Conservation (phyloP, 2,113 vertebrate species). For the Dipodomys merriami region DNA sequence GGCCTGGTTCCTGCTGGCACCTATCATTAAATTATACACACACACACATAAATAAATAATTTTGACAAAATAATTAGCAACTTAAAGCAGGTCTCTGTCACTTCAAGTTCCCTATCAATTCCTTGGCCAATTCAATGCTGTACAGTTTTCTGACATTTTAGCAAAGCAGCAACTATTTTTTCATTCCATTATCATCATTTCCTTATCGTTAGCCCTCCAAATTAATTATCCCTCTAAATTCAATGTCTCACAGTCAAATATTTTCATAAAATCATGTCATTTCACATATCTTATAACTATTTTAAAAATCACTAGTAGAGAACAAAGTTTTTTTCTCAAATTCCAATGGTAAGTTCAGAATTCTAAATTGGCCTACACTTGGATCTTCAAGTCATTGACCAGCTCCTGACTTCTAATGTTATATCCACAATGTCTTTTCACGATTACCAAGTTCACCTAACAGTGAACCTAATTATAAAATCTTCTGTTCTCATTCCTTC, state of each 20-base stretch:
- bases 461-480: slow-evolving; percentile 11
- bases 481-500: not conserved
- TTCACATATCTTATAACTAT: slow-evolving; percentile 1
- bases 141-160: slow-evolving; percentile 12
- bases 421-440: not conserved
- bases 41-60: not conserved
- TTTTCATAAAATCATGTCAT: slow-evolving; percentile 47
- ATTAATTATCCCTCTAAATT: slow-evolving; percentile 51
- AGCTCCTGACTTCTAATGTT: slow-evolving; percentile 18
- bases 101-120: not conserved
- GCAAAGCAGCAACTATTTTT: not conserved
- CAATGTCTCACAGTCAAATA: not conserved
- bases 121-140: not conserved
- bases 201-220: slow-evolving; percentile 23
- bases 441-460: not conserved
- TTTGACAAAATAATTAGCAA: slow-evolving; percentile 60
- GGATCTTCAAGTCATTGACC: not conserved
- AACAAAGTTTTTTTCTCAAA: slow-evolving; percentile 27
- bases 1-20: slow-evolving; percentile 91
- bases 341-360: slow-evolving; percentile 16
- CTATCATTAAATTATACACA: slow-evolving; percentile 81
- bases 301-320: slow-evolving; percentile 12
- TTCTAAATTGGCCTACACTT: not conserved
- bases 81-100: slow-evolving; percentile 1
- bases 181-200: slow-evolving; percentile 11